A percentile compares a stretch with the other conserved stretches of the same genome.
phyloP scores from a whole-genome alignment of 2,888 invertebrate genomes.

The Archaeoteleia sp. region DNA sequence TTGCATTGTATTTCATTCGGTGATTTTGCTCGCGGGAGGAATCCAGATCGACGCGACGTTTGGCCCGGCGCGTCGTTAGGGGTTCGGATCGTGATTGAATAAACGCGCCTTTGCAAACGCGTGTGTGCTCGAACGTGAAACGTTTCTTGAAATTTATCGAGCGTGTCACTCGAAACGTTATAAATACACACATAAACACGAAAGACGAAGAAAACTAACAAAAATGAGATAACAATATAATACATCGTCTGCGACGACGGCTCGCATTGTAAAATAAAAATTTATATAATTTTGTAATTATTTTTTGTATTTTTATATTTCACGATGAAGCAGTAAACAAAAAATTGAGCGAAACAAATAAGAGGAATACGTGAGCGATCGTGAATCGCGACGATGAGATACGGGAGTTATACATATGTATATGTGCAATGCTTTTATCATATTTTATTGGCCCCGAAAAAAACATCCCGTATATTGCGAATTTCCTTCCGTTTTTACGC shows the following conservation, averaged over 20 bases:
- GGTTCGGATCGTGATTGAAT: slow-evolving; percentile 27
- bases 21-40: slow-evolving; percentile 26
- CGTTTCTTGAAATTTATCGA: slow-evolving; percentile 64
- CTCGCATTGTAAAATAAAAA: slow-evolving; percentile 67
- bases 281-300: slow-evolving; percentile 71
- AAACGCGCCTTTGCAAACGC: slow-evolving; percentile 23
- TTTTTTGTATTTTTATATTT: slow-evolving; percentile 72
- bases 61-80: slow-evolving; percentile 17
- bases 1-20: slow-evolving; percentile 62
- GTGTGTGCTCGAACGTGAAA: slow-evolving; percentile 44
- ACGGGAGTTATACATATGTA: slow-evolving; percentile 23
- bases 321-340: slow-evolving; percentile 19
- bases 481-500: slow-evolving; percentile 32
- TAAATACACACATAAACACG: slow-evolving; percentile 14
- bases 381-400: slow-evolving; percentile 25
- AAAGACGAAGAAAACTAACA: slow-evolving; percentile 10
- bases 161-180: slow-evolving; percentile 53
- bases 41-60: slow-evolving; percentile 49
- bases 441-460: slow-evolving; percentile 4
- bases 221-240: slow-evolving; percentile 23
- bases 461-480: slow-evolving; percentile 3
- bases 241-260: slow-evolving; percentile 43
- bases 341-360: slow-evolving; percentile 22
- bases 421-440: slow-evolving; percentile 21
- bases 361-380: slow-evolving; percentile 20